Percentiles rank a stretch among this genome's conserved stretches.
Evolutionary conservation across 2,797 vertebrate genomes (phyloP).

Genomic region (Sebastes itinus): DNA sequence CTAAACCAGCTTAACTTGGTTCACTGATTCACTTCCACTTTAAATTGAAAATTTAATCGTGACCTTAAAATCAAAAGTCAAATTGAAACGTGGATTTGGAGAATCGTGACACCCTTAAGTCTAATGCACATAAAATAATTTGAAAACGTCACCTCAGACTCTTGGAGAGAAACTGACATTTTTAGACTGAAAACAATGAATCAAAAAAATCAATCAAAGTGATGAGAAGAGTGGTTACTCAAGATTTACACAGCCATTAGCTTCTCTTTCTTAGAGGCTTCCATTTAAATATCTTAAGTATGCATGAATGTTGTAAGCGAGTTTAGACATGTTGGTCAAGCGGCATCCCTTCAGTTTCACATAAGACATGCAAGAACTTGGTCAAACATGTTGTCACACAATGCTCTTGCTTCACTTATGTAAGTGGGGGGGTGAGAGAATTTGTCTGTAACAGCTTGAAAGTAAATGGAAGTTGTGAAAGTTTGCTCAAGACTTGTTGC

Average conservation of each 20-base stretch:
- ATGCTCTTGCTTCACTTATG: slow-evolving; percentile 18
- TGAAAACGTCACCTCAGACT: background rate
- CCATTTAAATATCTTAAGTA: background rate
- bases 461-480: background rate
- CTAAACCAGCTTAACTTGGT: too few relatives aligned
- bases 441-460: background rate
- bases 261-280: background rate
- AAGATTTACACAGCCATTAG: background rate
- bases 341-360: background rate
- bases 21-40: too few relatives aligned
- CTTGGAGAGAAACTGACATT: background rate
- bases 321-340: slow-evolving; percentile 1
- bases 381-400: background rate
- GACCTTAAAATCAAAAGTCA: too few relatives aligned
- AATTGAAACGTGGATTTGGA: too few relatives aligned
- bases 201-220: background rate
- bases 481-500: background rate
- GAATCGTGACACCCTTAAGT: too few relatives aligned
- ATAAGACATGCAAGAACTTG: background rate
- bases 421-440: too few relatives aligned
- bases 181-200: background rate
- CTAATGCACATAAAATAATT: background rate
- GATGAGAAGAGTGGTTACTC: background rate
- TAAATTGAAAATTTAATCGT: too few relatives aligned
- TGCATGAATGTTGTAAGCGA: background rate